Evolutionary conservation across 1,140 invertebrate genomes (phyloP).

Genomic region (Bombus superbus): DNA sequence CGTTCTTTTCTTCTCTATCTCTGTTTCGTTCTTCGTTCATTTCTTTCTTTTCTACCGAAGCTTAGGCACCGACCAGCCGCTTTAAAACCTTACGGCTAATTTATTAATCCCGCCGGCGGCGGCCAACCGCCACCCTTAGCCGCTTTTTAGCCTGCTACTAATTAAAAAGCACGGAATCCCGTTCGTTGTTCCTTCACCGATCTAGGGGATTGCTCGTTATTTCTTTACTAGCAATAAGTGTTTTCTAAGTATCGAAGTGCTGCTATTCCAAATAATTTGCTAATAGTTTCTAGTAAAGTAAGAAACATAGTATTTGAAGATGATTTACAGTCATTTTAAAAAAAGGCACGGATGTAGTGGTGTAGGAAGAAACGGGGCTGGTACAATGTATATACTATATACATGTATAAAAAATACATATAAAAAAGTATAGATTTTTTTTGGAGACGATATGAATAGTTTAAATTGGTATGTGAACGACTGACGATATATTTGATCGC

Average conservation of each 20-base stretch:
- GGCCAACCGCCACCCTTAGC: slow-evolving; percentile 57
- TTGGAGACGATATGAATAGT: not conserved
- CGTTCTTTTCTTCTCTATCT: not conserved
- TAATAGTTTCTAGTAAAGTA: not conserved
- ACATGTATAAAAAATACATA: no score
- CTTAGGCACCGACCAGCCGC: slow-evolving; percentile 67
- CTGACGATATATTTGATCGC: not conserved
- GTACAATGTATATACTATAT: not conserved
- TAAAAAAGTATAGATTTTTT: not conserved
- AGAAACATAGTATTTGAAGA: no score
- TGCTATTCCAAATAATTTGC: not conserved
- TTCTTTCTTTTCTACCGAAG: slow-evolving; percentile 2
- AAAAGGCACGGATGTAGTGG: not conserved
- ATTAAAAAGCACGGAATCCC: slow-evolving; percentile 64
- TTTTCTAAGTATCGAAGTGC: not conserved
- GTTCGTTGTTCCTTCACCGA: not conserved
- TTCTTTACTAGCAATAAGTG: not conserved
- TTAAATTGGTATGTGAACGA: not conserved
- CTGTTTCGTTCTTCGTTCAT: not conserved
- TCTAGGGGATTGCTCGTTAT: not conserved
- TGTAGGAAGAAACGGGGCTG: not conserved
- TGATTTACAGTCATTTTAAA: not conserved
- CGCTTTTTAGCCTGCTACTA: slow-evolving; percentile 59
- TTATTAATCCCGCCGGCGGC: slow-evolving; percentile 76
- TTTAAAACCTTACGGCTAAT: slow-evolving; percentile 77